Conservation (phyloP, 1,140 invertebrate genomes). For the Psilanteris sp. region DNA sequence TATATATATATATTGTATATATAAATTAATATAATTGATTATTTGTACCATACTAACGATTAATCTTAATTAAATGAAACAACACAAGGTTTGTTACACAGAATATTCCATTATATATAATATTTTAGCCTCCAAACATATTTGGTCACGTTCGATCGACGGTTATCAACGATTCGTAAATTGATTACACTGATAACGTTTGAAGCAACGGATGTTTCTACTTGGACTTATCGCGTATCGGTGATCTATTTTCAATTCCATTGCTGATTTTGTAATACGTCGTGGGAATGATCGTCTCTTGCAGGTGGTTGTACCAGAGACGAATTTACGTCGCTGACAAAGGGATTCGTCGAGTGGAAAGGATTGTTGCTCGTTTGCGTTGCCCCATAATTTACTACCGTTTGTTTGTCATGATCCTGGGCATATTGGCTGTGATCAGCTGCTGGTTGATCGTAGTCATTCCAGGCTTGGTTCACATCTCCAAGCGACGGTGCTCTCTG, state of each 20-base stretch:
- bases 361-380: constrained; percentile 75
- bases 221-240: constrained; percentile 9
- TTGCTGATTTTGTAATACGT: constrained; percentile 70
- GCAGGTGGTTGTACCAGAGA: constrained; percentile 73
- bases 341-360: constrained; percentile 77
- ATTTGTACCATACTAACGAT: no score
- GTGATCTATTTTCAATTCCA: constrained; percentile 69
- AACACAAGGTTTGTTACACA: no score
- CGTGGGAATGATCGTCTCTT: constrained; percentile 74
- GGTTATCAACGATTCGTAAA: constrained; percentile 16
- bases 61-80: no score
- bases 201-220: constrained; percentile 33
- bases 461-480: constrained; percentile 67
- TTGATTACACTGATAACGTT: constrained; percentile 31
- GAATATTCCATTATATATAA: no score
- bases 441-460: constrained; percentile 62
- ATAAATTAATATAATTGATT: no score
- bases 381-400: constrained; percentile 74
- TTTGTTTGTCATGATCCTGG: constrained; percentile 53
- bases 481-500: constrained; percentile 76
- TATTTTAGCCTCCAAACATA: constrained; percentile 35
- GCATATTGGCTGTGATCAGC: constrained; percentile 44
- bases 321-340: constrained; percentile 70
- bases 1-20: no score
- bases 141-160: constrained; percentile 42